These are phyloP conservation scores for Ophion ventricosus DNA, from an alignment of 2,888 invertebrate species.

Conservation along the genomic window DNA sequence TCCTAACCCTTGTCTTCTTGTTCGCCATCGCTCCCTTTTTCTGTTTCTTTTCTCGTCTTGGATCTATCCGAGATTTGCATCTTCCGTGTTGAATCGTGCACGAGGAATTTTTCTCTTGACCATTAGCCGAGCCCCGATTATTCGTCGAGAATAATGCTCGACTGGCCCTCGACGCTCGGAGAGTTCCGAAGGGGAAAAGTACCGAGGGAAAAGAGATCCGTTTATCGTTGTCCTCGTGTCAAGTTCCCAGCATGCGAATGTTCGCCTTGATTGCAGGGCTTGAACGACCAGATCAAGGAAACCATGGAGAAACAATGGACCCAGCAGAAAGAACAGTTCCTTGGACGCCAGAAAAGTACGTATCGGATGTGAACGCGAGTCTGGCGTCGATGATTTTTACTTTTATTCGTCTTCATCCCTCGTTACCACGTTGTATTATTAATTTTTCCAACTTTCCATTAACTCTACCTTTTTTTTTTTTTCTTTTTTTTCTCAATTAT, in stretches of 20 bases:
- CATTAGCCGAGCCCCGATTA: not conserved
- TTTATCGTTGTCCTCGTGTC: constrained; percentile 49
- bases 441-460: not conserved
- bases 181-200: not conserved
- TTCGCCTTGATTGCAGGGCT: constrained; percentile 88
- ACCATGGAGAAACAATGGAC: constrained; percentile 93
- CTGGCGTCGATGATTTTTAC: not conserved
- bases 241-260: constrained; percentile 80
- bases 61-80: constrained; percentile 3
- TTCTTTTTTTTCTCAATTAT: not conserved
- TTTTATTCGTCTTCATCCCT: not conserved
- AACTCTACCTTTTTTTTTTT: not conserved
- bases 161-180: not conserved
- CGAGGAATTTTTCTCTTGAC: constrained; percentile 6
- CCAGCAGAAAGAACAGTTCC: constrained; percentile 94
- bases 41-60: not conserved
- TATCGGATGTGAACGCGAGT: constrained; percentile 73
- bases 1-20: not conserved
- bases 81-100: constrained; percentile 8
- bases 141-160: not conserved
- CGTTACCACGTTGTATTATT: not conserved
- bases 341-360: constrained; percentile 95
- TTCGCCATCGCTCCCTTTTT: not conserved
- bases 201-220: not conserved
- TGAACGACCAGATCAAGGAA: constrained; percentile 93